A percentile compares a stretch with the other conserved stretches of the same genome.
phyloP scores from a whole-genome alignment of 2,888 invertebrate genomes.

The Cartodere bifasciata region DNA sequence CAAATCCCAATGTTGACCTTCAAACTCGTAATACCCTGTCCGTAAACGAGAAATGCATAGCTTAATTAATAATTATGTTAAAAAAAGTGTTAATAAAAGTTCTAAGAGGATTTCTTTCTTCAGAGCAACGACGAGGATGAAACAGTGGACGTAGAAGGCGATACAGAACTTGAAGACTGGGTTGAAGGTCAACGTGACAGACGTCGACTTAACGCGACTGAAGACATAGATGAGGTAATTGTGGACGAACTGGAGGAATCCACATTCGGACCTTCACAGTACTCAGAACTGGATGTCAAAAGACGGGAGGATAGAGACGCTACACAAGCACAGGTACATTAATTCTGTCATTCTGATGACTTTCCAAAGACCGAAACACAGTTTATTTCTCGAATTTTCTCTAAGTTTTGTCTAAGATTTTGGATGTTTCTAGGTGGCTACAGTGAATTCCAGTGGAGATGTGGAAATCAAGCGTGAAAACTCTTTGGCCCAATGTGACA shows the following conservation, averaged over 20 bases:
- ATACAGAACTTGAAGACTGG: conserved; percentile 46
- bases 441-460: conserved; percentile 35
- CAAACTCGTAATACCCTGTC: no score
- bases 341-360: no score
- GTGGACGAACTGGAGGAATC: conserved; percentile 34
- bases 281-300: conserved; percentile 31
- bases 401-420: no score
- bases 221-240: conserved; percentile 33
- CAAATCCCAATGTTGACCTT: no score
- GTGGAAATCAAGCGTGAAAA: conserved; percentile 25
- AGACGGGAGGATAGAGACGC: conserved; percentile 26
- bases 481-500: conserved; percentile 30
- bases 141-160: conserved; percentile 54
- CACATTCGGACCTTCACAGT: conserved; percentile 32
- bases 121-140: conserved; percentile 47
- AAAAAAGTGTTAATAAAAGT: no score
- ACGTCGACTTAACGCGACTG: conserved; percentile 26
- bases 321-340: conserved; percentile 26
- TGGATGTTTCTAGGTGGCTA: conserved; percentile 23
- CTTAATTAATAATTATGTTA: no score
- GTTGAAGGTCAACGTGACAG: conserved; percentile 31
- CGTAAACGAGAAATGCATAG: no score
- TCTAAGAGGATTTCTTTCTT: no score
- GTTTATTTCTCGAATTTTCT: background rate
- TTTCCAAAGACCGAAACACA: no score